Evolutionary conservation across 2,888 invertebrate species (phyloP).

Genomic region (Hoplodrina blanda): DNA sequence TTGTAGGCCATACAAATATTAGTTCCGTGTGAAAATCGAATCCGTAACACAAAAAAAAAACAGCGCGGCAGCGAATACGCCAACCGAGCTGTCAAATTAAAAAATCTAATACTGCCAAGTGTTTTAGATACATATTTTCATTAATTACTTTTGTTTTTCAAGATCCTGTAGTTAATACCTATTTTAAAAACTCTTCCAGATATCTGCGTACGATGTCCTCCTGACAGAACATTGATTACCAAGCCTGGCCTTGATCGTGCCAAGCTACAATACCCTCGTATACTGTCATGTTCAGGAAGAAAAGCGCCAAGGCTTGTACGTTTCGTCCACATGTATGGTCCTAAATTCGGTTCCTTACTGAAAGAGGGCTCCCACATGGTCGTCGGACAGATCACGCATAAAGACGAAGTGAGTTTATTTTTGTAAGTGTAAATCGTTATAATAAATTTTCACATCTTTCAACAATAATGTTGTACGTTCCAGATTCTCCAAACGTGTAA

Average conservation of each 20-base stretch:
- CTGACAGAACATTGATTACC: slow-evolving; percentile 83
- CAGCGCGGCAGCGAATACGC: too few relatives aligned
- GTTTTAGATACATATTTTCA: slow-evolving; percentile 17
- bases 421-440: slow-evolving; percentile 25
- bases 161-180: slow-evolving; percentile 6
- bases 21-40: too few relatives aligned
- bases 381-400: slow-evolving; percentile 78
- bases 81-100: too few relatives aligned
- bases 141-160: slow-evolving; percentile 24
- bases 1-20: too few relatives aligned
- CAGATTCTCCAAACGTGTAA: slow-evolving; percentile 85
- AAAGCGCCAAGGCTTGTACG: slow-evolving; percentile 73
- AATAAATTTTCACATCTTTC: slow-evolving; percentile 47
- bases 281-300: slow-evolving; percentile 78
- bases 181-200: slow-evolving; percentile 44
- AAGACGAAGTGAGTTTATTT: slow-evolving; percentile 75
- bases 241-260: slow-evolving; percentile 80
- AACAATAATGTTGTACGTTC: slow-evolving; percentile 61
- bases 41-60: too few relatives aligned
- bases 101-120: too few relatives aligned
- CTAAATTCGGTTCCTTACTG: slow-evolving; percentile 81
- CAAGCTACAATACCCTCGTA: slow-evolving; percentile 75
- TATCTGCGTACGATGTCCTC: slow-evolving; percentile 84
- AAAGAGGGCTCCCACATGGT: slow-evolving; percentile 82
- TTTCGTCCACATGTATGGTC: slow-evolving; percentile 82